A percentile compares a stretch with the other conserved stretches of the same genome.
phyloP scores from a whole-genome alignment of 2,113 vertebrate species.

The Mesoclemmys tuberculata region DNA sequence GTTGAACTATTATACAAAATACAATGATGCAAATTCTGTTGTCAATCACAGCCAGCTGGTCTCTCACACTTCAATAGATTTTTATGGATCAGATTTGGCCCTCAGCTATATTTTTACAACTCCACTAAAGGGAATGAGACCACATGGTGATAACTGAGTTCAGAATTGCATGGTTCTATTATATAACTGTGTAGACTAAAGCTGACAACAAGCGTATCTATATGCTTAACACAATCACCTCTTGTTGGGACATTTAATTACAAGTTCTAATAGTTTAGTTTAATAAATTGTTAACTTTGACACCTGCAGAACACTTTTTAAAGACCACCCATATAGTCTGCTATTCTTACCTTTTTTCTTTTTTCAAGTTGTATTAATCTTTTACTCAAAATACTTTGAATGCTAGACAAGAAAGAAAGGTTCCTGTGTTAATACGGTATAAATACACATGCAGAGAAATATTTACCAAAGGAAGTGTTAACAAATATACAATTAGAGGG shows the following conservation, averaged over 20 bases:
- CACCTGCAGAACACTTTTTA: not conserved
- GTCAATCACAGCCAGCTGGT: not conserved
- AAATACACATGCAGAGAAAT: not conserved
- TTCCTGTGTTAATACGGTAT: not conserved
- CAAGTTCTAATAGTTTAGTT: not conserved
- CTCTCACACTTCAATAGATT: not conserved
- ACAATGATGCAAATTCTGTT: fast-evolving
- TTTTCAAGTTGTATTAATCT: not conserved
- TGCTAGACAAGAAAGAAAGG: not conserved
- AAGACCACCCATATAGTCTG: not conserved
- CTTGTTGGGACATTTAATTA: not conserved
- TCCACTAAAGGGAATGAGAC: not conserved
- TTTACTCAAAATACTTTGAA: not conserved
- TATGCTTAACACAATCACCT: not conserved
- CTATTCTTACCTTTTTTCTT: not conserved
- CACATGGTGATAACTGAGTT: not conserved
- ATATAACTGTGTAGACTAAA: not conserved
- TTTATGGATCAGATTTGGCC: not conserved
- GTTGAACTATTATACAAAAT: not conserved
- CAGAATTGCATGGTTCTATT: not conserved
- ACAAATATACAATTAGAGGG: not conserved
- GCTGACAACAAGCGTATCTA: not conserved
- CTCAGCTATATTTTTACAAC: not conserved
- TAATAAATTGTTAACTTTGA: not conserved
- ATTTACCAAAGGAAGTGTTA: not conserved